Evolutionary conservation across 2,113 vertebrate genomes (phyloP).

Genomic region (Hemibagrus wyckioides): DNA sequence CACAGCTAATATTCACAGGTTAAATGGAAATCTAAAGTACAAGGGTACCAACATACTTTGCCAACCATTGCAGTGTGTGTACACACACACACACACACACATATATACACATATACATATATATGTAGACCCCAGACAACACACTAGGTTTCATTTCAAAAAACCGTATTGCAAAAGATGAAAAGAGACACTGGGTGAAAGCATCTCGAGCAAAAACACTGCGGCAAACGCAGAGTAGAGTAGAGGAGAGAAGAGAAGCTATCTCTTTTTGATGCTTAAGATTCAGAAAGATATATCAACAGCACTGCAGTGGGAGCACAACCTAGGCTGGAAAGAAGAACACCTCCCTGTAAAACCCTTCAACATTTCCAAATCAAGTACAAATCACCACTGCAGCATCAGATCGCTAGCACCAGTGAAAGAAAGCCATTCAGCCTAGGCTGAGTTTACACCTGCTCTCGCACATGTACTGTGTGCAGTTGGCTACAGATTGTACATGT

Average conservation of each 20-base stretch:
- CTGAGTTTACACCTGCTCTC: neutral
- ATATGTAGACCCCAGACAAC: neutral
- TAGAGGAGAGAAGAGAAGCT: conserved; percentile 33
- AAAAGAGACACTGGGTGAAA: conserved; percentile 45
- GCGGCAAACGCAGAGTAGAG: conserved; percentile 54
- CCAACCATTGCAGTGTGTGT: neutral
- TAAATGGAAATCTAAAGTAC: conserved; percentile 13
- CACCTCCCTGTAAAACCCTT: conserved; percentile 60
- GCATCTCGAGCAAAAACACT: conserved; percentile 41
- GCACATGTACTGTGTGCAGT: neutral
- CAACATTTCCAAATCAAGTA: conserved; percentile 60
- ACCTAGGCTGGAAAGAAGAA: conserved; percentile 55
- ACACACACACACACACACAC: neutral
- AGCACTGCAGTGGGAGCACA: conserved; percentile 57
- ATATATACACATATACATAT: neutral
- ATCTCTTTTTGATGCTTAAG: conserved; percentile 62
- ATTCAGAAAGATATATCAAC: conserved; percentile 58
- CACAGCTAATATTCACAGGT: conserved; percentile 1
- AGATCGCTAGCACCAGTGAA: neutral
- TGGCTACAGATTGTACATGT: neutral
- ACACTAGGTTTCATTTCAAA: conserved; percentile 29
- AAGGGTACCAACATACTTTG: neutral
- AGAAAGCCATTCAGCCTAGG: no score
- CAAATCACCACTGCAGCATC: neutral
- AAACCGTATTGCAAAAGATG: conserved; percentile 36